Conservation (phyloP, 2,888 invertebrate genomes). For the Ormyrus nitidulus region DNA sequence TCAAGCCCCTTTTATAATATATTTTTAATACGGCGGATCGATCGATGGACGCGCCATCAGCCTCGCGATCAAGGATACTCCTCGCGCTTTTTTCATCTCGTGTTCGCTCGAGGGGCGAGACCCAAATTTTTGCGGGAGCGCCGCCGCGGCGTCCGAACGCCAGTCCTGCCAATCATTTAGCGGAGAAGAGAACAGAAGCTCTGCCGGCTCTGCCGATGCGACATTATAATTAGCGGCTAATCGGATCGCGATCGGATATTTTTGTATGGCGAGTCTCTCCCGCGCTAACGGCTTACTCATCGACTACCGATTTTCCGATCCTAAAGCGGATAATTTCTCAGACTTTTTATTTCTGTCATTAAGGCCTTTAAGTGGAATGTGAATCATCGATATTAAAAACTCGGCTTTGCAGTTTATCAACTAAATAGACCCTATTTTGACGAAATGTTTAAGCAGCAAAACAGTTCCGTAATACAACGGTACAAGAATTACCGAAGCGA, state of each 20-base stretch:
- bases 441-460: too few species aligned
- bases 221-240: slow-evolving; percentile 69
- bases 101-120: slow-evolving; percentile 25
- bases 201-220: not conserved
- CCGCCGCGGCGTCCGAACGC: not conserved
- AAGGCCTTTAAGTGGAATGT: too few species aligned
- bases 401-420: too few species aligned
- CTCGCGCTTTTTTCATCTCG: not conserved
- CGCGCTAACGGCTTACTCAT: slow-evolving; percentile 8
- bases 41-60: not conserved
- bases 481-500: too few species aligned
- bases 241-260: slow-evolving; percentile 66
- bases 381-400: too few species aligned
- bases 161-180: slow-evolving; percentile 32
- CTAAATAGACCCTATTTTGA: too few species aligned
- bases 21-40: slow-evolving; percentile 40
- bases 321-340: not conserved
- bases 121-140: slow-evolving; percentile 42
- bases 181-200: not conserved
- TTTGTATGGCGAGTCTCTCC: slow-evolving; percentile 54
- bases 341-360: not conserved
- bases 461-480: too few species aligned
- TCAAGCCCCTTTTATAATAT: not conserved
- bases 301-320: not conserved
- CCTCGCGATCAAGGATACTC: slow-evolving; percentile 33